Base-by-base conservation (phyloP, 2,113 vertebrate genomes). In the Callionymus lyra region DNA sequence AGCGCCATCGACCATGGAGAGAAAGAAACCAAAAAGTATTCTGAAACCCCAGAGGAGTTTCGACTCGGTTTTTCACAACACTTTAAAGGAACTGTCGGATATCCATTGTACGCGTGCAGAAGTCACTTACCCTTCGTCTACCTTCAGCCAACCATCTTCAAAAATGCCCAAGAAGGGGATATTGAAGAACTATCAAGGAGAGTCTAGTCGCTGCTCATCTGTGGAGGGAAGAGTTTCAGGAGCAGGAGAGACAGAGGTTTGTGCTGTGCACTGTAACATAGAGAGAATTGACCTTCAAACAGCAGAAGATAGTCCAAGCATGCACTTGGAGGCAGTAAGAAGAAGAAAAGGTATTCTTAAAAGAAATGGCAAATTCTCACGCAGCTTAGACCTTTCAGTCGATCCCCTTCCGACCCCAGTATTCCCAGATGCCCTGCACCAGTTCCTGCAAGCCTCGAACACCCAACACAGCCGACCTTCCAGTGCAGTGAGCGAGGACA, bases 151-250 rank as follows among this genome's bases (percentile, higher is more conserved):
- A 18, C 49, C 55, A 1, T 34, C 58, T 18, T 78, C 74, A 39
- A 85, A 81, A 61, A 82, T 81, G 77, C 84, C 86, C 16, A 84
- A 86, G 50, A 88, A 88, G 48, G 83, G 85, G 9, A 88, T 88
- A 59, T 74, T 88, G 4, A 88, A 88, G 44, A 85, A 86, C 44
- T 71, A 68, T 12, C 61, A 63, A 13, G 60, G 72, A 34, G 79
- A 81, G 40, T 76, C 72, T 0, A 68, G 74, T n/a, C 79, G 68
- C 43, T 56, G 53, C 12, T 76, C 70, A 1, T 63, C 76, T 9
- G 70, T 72, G 33, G 78, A 78, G 34, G 59, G 56, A 38, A 50
- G 58, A 4, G 47, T 31, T 6, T 58, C 63, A 12, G 54, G 38
- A 46, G 57, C 34, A 10, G 58, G 43, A 41, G 60, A 57, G 9